Evolutionary conservation across 1,140 invertebrate species (phyloP), one percentile per base, ranked within the genome.

Genomic region (Contarinia nasturtii): DNA sequence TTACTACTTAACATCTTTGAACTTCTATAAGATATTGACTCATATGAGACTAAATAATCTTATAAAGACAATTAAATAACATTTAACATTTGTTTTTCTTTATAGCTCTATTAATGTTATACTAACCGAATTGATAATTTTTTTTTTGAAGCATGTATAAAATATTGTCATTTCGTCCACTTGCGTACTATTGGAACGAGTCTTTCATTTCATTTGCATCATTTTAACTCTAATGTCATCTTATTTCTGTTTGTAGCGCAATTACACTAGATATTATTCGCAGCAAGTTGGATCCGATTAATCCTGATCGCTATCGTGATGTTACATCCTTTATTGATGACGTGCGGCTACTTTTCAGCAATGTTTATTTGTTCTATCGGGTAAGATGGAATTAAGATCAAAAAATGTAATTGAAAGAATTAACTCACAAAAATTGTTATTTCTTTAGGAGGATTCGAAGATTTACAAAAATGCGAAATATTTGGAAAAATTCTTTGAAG

Each of bases 201-300:
- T n/a, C n/a, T n/a, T n/a, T n/a, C n/a, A n/a, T n/a, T n/a, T n/a
- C n/a, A n/a, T n/a, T n/a, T n/a, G n/a, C n/a, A n/a, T n/a, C n/a
- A n/a, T n/a, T n/a, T n/a, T n/a, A n/a, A n/a, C n/a, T n/a, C n/a
- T n/a, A n/a, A n/a, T n/a, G n/a, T n/a, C n/a, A n/a, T n/a, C n/a
- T 10, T 27, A 3, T 27, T 27, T 27, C 81, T 47, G 79, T 84
- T 46, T 75, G 72, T 53, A 79, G 76, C 27, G 86, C 87, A 12
- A 89, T 90, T 67, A 84, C 87, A 49, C 73, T 92, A 55, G 82
- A 86, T 61, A 73, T 77, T 47, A 82, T 92, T 53, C 76, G 81
- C 55, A 73, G 76, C 49, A 84, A 81, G 65, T 65, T 92, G 53
- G 79, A 83, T 59, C 75, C 79, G 48, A 73, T 73, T 51, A 70